Conservation (phyloP, 2,113 vertebrate genomes). For the Cephalopholis sonnerati region DNA sequence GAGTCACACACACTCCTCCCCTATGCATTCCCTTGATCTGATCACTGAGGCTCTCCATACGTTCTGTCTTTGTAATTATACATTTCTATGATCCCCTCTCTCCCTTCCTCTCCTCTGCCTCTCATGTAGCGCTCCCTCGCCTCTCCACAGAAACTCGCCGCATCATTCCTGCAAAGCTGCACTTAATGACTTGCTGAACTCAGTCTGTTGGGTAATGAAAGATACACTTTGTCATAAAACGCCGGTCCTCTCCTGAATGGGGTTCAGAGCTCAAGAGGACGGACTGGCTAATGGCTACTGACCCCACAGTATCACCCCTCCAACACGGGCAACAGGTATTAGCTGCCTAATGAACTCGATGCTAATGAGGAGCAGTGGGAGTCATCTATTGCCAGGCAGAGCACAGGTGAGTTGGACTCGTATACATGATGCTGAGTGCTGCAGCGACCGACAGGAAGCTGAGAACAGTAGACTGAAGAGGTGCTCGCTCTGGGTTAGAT, state of each 20-base stretch:
- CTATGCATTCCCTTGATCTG: background rate
- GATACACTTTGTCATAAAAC: constrained; percentile 28
- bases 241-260: constrained; percentile 21
- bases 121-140: background rate
- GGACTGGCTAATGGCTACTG: constrained; percentile 59
- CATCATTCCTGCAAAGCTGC: constrained; percentile 43
- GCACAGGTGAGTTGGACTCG: background rate
- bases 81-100: background rate
- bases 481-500: no score
- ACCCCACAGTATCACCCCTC: constrained; percentile 42
- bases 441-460: background rate
- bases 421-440: background rate
- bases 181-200: constrained; percentile 47
- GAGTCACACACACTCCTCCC: background rate
- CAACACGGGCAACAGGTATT: constrained; percentile 51
- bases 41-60: background rate
- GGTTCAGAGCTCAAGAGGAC: constrained; percentile 48
- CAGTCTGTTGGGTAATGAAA: constrained; percentile 26
- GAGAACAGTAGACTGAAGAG: no score
- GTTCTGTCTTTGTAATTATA: constrained; percentile 4
- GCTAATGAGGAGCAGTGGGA: constrained; percentile 66
- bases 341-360: constrained; percentile 60
- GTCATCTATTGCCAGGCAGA: constrained; percentile 29
- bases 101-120: background rate
- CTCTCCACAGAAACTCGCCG: background rate